Base-by-base conservation (phyloP, 2,113 vertebrate species). In the Bambusicola thoracicus region DNA sequence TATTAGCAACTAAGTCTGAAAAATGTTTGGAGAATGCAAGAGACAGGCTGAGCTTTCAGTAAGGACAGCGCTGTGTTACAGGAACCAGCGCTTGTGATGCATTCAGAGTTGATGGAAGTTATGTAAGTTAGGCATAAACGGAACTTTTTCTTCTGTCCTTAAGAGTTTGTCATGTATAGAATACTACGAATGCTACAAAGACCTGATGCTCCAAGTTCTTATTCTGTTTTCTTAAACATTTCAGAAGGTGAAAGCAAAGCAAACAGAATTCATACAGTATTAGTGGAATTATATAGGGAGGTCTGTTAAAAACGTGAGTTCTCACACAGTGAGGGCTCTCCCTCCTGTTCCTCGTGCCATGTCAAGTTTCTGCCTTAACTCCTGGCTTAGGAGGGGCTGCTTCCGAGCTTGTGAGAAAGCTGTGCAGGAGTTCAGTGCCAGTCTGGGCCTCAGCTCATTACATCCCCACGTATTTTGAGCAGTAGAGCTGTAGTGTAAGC, bases 231-330 rank as follows among this genome's bases (percentile, higher is more conserved):
- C 38, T 63, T 16, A 67, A 77, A 59, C 68, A 83, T 74, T 56
- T 63, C 65, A 81, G 66, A 67, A 58, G 65, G 85, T 79, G 85
- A 44, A 85, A 81, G 46, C 48, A 76, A 96, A 90, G 1, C 66
- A 85, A 69, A 38, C 3, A 6, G 73, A 53, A 92, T 83, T 73
- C 56, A 8, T 30, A 8, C 20, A 43, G 41, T 21, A 32, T 66
- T 87, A 90, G 75, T 55, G 73, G 93, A 70, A 92, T 95, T 92
- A 51, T 29, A 68, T 32, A 62, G 56, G n/a, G 56, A 92, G 43
- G 95, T 67, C 91, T 96, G 85, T 94, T 55, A 76, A 58, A 81
- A 82, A 86, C 68, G 72, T 84, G 65, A 78, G 55, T 81, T 92
- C 73, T 90, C 53, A 55, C 41, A 86, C 66, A 91, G 86, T 76